Percentiles rank a stretch among this genome's conserved stretches.
phyloP scores from a whole-genome alignment of 2,113 vertebrate genomes.

The Thymallus thymallus region DNA sequence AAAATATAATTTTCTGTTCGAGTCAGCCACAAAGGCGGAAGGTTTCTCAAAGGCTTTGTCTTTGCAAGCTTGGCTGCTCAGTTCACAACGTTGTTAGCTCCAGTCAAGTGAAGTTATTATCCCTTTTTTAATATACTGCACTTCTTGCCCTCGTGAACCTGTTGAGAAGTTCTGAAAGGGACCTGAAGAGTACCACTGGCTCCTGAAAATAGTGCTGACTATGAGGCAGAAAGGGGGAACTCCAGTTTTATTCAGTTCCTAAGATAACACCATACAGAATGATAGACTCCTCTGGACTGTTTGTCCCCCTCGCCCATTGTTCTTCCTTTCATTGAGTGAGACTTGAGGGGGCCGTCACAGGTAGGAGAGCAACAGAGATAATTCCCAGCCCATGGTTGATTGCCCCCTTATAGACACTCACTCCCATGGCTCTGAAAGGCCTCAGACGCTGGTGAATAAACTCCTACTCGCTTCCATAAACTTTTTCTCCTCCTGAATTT shows the following conservation, averaged over 20 bases:
- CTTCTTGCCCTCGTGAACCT: conserved; percentile 92
- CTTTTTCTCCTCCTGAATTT: conserved; percentile 90
- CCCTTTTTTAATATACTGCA: conserved; percentile 91
- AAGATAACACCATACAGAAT: conserved; percentile 97
- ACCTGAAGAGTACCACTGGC: conserved; percentile 86
- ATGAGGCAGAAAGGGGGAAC: conserved; percentile 85
- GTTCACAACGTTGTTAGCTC: conserved; percentile 77
- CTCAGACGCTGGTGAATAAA: conserved; percentile 87
- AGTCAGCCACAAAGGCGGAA: conserved; percentile 34
- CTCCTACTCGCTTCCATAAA: conserved; percentile 88
- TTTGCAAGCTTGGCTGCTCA: conserved; percentile 82
- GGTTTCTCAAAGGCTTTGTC: conserved; percentile 55
- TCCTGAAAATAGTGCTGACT: conserved; percentile 87
- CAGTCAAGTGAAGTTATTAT: conserved; percentile 85
- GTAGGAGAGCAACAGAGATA: conserved; percentile 93
- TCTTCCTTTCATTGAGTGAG: conserved; percentile 78
- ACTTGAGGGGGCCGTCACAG: conserved; percentile 92
- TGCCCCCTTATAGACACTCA: conserved; percentile 87
- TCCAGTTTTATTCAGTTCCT: conserved; percentile 90
- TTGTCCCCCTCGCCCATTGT: conserved; percentile 89
- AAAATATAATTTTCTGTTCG: no score
- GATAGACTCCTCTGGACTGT: conserved; percentile 96
- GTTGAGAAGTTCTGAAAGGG: conserved; percentile 88
- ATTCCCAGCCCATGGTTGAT: conserved; percentile 93
- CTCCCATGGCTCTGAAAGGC: conserved; percentile 82